These are phyloP conservation scores for Aricia artaxerxes DNA, from an alignment of 2,888 invertebrate species.

Conservation along the genomic window DNA sequence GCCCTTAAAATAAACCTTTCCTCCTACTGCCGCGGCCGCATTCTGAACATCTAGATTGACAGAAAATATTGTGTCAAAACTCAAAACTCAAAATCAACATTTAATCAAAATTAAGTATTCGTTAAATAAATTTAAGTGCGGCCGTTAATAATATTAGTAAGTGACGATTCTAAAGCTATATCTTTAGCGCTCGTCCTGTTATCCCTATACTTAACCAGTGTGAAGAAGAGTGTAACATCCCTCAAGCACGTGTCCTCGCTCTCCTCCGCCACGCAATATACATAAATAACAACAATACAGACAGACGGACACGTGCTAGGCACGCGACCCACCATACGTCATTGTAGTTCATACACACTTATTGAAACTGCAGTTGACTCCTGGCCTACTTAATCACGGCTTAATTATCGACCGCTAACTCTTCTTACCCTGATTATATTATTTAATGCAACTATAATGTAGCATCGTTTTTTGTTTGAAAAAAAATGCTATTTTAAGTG, in stretches of 20 bases:
- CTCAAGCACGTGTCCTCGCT: conserved; percentile 54
- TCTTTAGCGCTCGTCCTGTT: not conserved
- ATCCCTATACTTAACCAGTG: not conserved
- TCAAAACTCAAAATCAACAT: no score
- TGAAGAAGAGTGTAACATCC: conserved; percentile 27
- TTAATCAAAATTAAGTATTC: no score
- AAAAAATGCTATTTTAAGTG: no score
- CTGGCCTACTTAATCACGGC: conserved; percentile 20
- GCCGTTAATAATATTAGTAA: not conserved
- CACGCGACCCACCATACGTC: conserved; percentile 59
- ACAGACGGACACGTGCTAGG: conserved; percentile 54
- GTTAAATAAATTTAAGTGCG: no score
- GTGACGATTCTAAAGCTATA: not conserved
- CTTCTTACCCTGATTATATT: not conserved
- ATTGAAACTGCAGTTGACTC: conserved; percentile 45
- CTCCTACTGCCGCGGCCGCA: no score
- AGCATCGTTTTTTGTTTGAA: no score
- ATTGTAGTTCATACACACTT: conserved; percentile 60
- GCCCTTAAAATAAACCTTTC: no score
- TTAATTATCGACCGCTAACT: conserved; percentile 6
- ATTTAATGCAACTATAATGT: not conserved
- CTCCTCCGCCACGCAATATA: conserved; percentile 59
- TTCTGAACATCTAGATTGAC: no score
- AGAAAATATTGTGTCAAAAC: no score
- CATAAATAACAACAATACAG: conserved; percentile 70